Conservation (phyloP, 2,113 vertebrate genomes). For the Proteles cristata region DNA sequence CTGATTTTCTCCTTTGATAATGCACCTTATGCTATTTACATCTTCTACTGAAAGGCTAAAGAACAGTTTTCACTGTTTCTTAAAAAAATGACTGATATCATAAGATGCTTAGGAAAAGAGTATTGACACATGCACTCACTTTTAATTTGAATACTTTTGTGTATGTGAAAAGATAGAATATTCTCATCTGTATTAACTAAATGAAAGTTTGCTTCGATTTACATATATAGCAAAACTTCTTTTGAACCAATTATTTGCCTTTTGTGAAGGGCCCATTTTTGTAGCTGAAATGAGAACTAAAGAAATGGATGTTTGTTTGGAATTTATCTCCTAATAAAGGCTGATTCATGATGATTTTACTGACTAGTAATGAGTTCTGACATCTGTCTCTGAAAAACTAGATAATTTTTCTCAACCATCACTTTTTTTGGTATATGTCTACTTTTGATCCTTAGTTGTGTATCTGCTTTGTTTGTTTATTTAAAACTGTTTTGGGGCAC, state of each 20-base stretch:
- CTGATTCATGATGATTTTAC: background rate
- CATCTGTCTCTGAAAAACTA: background rate
- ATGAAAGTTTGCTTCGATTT: background rate
- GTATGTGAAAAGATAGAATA: background rate
- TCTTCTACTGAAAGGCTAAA: background rate
- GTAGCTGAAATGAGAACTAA: background rate
- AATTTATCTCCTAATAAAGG: background rate
- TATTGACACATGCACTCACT: background rate
- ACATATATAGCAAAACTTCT: background rate
- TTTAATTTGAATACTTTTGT: constrained; percentile 25
- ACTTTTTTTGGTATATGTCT: background rate
- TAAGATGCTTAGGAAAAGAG: background rate
- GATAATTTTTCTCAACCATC: background rate
- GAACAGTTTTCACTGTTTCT: background rate
- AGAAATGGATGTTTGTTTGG: background rate
- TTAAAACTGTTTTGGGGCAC: background rate
- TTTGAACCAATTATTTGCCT: background rate
- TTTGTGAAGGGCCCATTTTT: background rate
- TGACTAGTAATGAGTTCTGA: background rate
- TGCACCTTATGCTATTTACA: background rate
- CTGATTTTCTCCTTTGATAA: background rate
- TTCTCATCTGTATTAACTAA: background rate
- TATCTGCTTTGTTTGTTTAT: background rate
- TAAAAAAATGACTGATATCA: background rate
- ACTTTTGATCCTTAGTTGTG: background rate